A percentile compares a stretch with the other conserved stretches of the same genome.
phyloP scores from a whole-genome alignment of 2,113 vertebrate species.

The Phrynosoma platyrhinos region DNA sequence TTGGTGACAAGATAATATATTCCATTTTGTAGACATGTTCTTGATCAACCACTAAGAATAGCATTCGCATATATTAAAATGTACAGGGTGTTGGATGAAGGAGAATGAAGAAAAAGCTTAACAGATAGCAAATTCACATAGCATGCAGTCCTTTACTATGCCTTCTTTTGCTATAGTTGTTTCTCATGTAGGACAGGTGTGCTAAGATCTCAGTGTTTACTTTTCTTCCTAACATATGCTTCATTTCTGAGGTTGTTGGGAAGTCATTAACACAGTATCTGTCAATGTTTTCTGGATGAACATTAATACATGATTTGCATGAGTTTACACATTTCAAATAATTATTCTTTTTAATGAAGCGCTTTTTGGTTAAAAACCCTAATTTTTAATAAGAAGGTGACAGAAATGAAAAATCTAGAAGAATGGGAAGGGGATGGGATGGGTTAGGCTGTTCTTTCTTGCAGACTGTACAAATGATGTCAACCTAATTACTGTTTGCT shows the following conservation, averaged over 20 bases:
- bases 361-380: neutral
- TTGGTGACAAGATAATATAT: slow-evolving; percentile 49
- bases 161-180: neutral
- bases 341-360: neutral
- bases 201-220: neutral
- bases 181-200: neutral
- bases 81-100: slow-evolving; percentile 20
- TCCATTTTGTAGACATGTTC: slow-evolving; percentile 45
- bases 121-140: neutral
- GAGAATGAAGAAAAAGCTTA: neutral
- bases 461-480: neutral
- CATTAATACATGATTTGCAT: neutral
- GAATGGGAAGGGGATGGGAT: neutral
- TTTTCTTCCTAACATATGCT: neutral
- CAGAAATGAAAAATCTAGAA: neutral
- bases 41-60: slow-evolving; percentile 46
- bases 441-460: too few relatives aligned
- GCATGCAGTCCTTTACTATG: too few relatives aligned
- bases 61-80: slow-evolving; percentile 12
- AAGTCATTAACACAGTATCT: neutral
- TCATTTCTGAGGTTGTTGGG: neutral
- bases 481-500: too few relatives aligned
- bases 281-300: neutral
- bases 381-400: neutral
- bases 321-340: neutral